Percentiles rank a stretch among this genome's conserved stretches.
phyloP scores from a whole-genome alignment of 2,797 vertebrate genomes.

The Eutrigla gurnardus region DNA sequence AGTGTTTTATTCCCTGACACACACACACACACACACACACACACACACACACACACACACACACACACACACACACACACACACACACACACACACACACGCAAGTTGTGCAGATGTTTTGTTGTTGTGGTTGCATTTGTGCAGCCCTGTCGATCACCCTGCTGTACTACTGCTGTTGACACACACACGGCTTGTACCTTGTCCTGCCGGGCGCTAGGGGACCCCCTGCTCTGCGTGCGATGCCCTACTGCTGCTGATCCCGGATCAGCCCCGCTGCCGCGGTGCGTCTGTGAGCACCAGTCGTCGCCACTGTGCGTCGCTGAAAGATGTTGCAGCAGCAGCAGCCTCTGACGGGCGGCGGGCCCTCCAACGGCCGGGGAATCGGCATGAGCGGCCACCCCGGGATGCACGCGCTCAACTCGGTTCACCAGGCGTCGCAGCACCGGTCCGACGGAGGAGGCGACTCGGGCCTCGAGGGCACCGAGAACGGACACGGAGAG shows the following conservation, averaged over 20 bases:
- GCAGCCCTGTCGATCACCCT: neutral
- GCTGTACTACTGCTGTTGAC: neutral
- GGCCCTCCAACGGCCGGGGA: conserved; percentile 85
- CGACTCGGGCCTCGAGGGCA: conserved; percentile 86
- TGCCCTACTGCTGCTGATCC: conserved; percentile 8
- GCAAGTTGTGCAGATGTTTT: conserved; percentile 22
- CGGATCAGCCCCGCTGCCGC: too few relatives aligned
- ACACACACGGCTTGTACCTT: conserved; percentile 26
- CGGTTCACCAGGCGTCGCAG: conserved; percentile 79
- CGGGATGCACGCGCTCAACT: conserved; percentile 83
- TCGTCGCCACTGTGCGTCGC: conserved; percentile 81
- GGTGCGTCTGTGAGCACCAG: conserved; percentile 58
- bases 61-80: conserved; percentile 1
- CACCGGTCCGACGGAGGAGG: conserved; percentile 80
- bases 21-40: conserved; percentile 5
- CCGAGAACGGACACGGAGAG: conserved; percentile 88
- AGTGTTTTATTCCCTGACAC: neutral
- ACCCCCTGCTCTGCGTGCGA: conserved; percentile 36
- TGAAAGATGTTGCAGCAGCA: conserved; percentile 88
- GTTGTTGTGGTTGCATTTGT: conserved; percentile 17
- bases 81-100: neutral
- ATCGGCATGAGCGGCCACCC: conserved; percentile 83
- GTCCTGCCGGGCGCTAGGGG: conserved; percentile 78
- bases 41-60: neutral
- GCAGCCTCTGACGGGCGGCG: conserved; percentile 86